phyloP scores from a whole-genome alignment of 2,113 vertebrate species.

The Pteruthius melanotis region DNA sequence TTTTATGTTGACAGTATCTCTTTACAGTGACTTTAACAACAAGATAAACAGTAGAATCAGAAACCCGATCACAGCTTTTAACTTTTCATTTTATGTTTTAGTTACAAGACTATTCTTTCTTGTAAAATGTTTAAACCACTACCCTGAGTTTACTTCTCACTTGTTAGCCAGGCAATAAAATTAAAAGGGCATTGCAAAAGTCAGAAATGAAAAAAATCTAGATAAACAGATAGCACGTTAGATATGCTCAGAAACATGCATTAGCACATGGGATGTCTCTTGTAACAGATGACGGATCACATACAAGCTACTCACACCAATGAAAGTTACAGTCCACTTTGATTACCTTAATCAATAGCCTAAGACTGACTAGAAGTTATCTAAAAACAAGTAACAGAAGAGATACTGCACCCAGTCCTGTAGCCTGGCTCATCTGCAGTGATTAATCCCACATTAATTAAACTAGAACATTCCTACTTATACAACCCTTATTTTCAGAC shows the following conservation, averaged over 20 bases:
- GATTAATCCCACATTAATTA: background rate
- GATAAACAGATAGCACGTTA: background rate
- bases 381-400: background rate
- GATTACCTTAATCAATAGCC: background rate
- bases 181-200: background rate
- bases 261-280: background rate
- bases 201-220: background rate
- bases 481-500: background rate
- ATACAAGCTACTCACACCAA: background rate
- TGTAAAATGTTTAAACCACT: background rate
- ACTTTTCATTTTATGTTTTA: background rate
- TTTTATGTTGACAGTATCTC: background rate
- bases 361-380: background rate
- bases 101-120: background rate
- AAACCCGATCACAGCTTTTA: background rate
- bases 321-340: background rate
- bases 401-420: background rate
- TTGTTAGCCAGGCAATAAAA: background rate
- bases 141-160: background rate
- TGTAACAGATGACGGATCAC: background rate
- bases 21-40: background rate
- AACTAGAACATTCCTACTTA: background rate
- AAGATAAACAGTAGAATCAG: background rate
- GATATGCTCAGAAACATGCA: background rate
- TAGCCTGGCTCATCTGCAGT: background rate